Evolutionary conservation across 2,888 invertebrate genomes (phyloP), one percentile per base, ranked within the genome.

Genomic region (Troilus luridus): DNA sequence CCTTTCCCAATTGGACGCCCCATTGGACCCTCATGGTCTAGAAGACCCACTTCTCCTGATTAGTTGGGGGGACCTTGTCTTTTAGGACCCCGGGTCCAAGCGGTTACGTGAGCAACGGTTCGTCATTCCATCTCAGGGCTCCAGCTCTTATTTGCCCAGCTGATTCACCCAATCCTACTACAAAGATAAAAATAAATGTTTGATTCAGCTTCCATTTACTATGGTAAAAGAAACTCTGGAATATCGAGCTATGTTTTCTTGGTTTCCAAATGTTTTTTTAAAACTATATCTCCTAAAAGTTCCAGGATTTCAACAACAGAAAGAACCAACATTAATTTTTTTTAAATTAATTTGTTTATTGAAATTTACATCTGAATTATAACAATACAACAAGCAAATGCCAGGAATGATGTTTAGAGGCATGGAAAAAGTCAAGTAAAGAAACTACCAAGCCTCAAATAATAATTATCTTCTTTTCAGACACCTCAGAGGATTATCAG

Each of bases 11-110:
- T 27, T 9, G 11, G 27, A 41, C 7, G 72, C 27, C 72, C 6
- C 41, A 77, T 77, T 41, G 41, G 72, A 77, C 27, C 41, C 27
- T 17, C 41, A 77, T 27, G 72, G 72, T 41, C 14, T 24, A 24
- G 67, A 67, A 67, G 67, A 8, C 14, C 72, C 72, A 77, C 72
- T 77, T 77, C 41, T 77, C 27, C 72, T 77, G 72, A 77, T 77
- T 77, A 77, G 72, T 77, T 77, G 14, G 5, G 17, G 1, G 27
- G 72, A 41, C 72, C 72, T 27, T 77, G 72, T 14, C 17, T 24
- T 12, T 5, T 41, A 9, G 24, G 27, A 24, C 72, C 24, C 41
- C 1, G 12, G 1, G n/a, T 12, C n/a, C 8, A 1, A 3, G 72
- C 41, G 27, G 72, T 77, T 77, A 77, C 3, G 41, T 27, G 72